phyloP scores from a whole-genome alignment of 30 jellyfish, hydroid and myxozoan species.

The Cassiopea andromeda region DNA sequence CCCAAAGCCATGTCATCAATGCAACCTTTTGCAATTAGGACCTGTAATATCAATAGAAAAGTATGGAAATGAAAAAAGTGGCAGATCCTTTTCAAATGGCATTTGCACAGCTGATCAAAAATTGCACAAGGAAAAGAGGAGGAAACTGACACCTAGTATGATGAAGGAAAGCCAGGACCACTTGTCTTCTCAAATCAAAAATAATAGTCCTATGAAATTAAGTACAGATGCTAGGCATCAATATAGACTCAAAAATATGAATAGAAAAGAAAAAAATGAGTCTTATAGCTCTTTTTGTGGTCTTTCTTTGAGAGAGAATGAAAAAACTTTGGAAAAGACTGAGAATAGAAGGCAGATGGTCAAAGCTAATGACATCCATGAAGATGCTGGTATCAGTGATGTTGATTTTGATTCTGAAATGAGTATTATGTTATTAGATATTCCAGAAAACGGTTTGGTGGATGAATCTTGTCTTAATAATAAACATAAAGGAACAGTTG shows the following conservation, averaged over 20 bases:
- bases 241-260: not conserved
- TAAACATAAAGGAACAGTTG: not conserved
- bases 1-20: constrained; percentile 7
- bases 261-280: not conserved
- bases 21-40: constrained; percentile 6
- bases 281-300: not conserved
- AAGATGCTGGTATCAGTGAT: constrained; percentile 1
- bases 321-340: not conserved
- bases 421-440: not conserved
- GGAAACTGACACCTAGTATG: too few species aligned
- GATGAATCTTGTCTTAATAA: not conserved
- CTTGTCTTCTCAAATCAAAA: too few species aligned
- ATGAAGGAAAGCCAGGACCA: too few species aligned
- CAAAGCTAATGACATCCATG: not conserved
- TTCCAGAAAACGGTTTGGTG: not conserved
- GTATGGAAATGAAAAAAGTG: not conserved
- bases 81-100: not conserved
- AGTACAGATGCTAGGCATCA: not conserved
- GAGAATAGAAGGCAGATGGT: not conserved
- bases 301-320: not conserved
- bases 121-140: too few species aligned
- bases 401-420: constrained; percentile 22
- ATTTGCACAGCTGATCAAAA: too few species aligned
- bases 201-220: too few species aligned
- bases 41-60: not conserved